phyloP scores from a whole-genome alignment of 2,888 invertebrate genomes.

The Smittia aterrima region DNA sequence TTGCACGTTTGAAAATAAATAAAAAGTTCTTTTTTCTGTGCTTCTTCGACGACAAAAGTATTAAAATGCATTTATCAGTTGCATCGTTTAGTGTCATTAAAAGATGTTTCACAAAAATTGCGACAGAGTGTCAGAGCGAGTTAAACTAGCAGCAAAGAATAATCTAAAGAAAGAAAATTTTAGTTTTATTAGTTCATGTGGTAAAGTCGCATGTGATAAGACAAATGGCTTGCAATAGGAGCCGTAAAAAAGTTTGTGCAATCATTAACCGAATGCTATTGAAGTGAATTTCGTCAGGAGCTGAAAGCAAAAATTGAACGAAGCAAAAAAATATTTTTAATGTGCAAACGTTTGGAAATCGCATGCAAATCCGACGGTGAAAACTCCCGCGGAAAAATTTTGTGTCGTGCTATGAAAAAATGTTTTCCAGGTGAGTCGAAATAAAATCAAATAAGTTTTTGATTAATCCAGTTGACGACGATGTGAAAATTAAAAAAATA shows the following conservation, averaged over 20 bases:
- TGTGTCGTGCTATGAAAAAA: constrained; percentile 39
- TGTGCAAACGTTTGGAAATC: constrained; percentile 11
- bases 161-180: neutral
- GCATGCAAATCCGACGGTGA: constrained; percentile 35
- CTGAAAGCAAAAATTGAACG: neutral
- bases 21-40: constrained; percentile 15
- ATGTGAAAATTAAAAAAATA: neutral
- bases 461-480: neutral
- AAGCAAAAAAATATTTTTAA: constrained; percentile 23
- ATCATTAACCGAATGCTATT: neutral
- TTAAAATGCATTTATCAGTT: constrained; percentile 38
- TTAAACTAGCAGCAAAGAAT: constrained; percentile 1
- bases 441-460: neutral
- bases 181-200: neutral
- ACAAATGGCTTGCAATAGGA: neutral
- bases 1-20: constrained; percentile 37
- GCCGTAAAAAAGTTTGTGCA: neutral
- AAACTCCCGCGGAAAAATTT: constrained; percentile 27
- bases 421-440: constrained; percentile 37
- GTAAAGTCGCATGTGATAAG: constrained; percentile 17
- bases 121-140: constrained; percentile 28
- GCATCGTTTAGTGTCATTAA: constrained; percentile 34
- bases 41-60: constrained; percentile 7
- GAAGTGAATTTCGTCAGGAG: neutral
- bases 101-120: constrained; percentile 40